A percentile compares a stretch with the other conserved stretches of the same genome.
Evolutionary conservation across 2,113 vertebrate genomes (phyloP).

Genomic region (Brachirus orientalis): DNA sequence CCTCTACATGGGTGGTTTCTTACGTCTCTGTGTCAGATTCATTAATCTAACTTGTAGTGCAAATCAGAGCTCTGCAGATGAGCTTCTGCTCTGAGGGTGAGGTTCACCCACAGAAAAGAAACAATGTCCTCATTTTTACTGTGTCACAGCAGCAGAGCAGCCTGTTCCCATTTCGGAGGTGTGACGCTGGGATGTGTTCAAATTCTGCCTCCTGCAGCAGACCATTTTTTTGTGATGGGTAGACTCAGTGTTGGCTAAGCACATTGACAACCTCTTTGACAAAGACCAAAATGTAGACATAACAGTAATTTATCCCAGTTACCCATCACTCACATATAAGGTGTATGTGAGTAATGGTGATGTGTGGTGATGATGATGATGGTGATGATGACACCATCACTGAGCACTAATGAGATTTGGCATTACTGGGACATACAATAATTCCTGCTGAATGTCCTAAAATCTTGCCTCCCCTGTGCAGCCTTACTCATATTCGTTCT

Average conservation of each 20-base stretch:
- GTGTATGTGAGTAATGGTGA: slow-evolving; percentile 7
- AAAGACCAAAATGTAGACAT: neutral
- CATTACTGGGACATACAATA: slow-evolving; percentile 74
- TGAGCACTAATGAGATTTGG: slow-evolving; percentile 63
- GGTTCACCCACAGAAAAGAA: slow-evolving; percentile 26
- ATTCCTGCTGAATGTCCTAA: slow-evolving; percentile 68
- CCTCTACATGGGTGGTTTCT: neutral
- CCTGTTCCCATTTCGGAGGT: slow-evolving; percentile 60
- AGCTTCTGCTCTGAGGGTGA: slow-evolving; percentile 23
- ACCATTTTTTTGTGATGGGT: neutral
- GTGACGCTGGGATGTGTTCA: slow-evolving; percentile 23
- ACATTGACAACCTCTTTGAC: neutral
- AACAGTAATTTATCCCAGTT: slow-evolving; percentile 23
- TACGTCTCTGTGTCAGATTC: slow-evolving; percentile 17
- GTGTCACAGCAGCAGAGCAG: slow-evolving; percentile 46
- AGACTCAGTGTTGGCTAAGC: slow-evolving; percentile 21
- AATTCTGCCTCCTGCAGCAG: slow-evolving; percentile 32
- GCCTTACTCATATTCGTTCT: too few relatives aligned
- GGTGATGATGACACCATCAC: slow-evolving; percentile 28
- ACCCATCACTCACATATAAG: slow-evolving; percentile 14
- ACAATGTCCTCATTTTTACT: slow-evolving; percentile 61
- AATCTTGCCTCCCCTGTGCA: slow-evolving; percentile 28
- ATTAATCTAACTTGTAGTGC: slow-evolving; percentile 10
- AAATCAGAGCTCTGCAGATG: slow-evolving; percentile 35
- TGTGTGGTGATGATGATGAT: slow-evolving; percentile 28